These are phyloP conservation scores for Ormyrus thymus DNA, from an alignment of 2,888 invertebrate genomes.

Conservation along the genomic window DNA sequence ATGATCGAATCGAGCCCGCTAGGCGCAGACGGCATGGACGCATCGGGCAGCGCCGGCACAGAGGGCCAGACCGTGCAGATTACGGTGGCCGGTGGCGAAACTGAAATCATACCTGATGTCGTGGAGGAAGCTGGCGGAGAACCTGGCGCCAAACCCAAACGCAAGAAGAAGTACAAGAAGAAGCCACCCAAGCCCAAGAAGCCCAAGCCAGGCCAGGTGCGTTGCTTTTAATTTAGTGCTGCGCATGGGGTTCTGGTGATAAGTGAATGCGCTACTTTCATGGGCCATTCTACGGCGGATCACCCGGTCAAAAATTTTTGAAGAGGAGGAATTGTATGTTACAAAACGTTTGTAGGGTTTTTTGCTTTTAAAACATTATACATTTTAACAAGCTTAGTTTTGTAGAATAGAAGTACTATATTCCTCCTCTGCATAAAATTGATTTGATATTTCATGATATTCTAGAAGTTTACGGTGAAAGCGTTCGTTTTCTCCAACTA, in stretches of 20 bases:
- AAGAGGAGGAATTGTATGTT: no score
- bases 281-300: no score
- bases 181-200: conserved; percentile 86
- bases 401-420: no score
- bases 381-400: no score
- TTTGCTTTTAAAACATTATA: no score
- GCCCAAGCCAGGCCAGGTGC: conserved; percentile 88
- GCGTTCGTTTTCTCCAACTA: not conserved
- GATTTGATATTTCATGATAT: no score
- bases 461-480: not conserved
- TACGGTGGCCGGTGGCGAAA: conserved; percentile 75
- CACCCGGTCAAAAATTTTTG: no score
- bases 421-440: no score
- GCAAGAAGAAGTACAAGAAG: conserved; percentile 89
- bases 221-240: conserved; percentile 62
- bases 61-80: conserved; percentile 76
- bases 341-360: no score
- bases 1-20: conserved; percentile 75
- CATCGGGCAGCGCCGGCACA: conserved; percentile 66
- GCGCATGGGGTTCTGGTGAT: not conserved
- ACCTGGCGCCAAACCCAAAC: conserved; percentile 76
- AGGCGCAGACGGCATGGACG: conserved; percentile 72
- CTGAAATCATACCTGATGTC: conserved; percentile 75
- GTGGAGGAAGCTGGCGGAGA: conserved; percentile 70
- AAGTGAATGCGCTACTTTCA: not conserved